Conservation (phyloP, 2,888 invertebrate species). For the Acrobasis consociella region DNA sequence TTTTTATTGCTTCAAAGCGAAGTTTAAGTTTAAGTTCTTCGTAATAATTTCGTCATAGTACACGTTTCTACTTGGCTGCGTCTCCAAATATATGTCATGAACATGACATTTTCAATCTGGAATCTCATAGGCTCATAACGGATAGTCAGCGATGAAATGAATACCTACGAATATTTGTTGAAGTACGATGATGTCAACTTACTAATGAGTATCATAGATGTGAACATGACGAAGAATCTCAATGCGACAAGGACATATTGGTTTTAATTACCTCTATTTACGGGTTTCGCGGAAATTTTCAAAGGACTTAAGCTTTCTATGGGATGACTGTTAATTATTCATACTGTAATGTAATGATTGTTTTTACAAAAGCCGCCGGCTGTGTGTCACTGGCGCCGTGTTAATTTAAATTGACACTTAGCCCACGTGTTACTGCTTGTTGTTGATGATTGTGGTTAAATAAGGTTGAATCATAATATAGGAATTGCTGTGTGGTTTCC, state of each 20-base stretch:
- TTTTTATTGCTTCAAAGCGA: too few relatives aligned
- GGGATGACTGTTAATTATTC: conserved; percentile 46
- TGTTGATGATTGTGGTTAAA: conserved; percentile 32
- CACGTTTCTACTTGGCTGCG: too few relatives aligned
- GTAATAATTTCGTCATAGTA: too few relatives aligned
- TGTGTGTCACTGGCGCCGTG: conserved; percentile 27
- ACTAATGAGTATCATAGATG: conserved; percentile 1
- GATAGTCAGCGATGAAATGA: too few relatives aligned
- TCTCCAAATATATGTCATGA: too few relatives aligned
- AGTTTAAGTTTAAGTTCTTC: too few relatives aligned
- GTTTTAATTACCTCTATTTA: conserved; percentile 16
- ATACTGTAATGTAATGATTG: conserved; percentile 46
- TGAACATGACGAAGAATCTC: background rate
- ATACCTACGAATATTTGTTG: too few relatives aligned
- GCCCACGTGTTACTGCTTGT: conserved; percentile 9
- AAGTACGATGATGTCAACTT: background rate
- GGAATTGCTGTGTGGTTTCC: background rate
- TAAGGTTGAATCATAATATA: conserved; percentile 24
- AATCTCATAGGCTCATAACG: too few relatives aligned
- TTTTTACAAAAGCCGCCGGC: conserved; percentile 52
- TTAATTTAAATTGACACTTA: conserved; percentile 21
- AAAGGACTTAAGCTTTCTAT: conserved; percentile 41
- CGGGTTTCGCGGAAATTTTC: conserved; percentile 32
- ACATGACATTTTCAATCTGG: too few relatives aligned
- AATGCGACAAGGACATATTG: conserved; percentile 1